phyloP scores from a whole-genome alignment of 2,113 vertebrate species.

The Myxocyprinus asiaticus region DNA sequence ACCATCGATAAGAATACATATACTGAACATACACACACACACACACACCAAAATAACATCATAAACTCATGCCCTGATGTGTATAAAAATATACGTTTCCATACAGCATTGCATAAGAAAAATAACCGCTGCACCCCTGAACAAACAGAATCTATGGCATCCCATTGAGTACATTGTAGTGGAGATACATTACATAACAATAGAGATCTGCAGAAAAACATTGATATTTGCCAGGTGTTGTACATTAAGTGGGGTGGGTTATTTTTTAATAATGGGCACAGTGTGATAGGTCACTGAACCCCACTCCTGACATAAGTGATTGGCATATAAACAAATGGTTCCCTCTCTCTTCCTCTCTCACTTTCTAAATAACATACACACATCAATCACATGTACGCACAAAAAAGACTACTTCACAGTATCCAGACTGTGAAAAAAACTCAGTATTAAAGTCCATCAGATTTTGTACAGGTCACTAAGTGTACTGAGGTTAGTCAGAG shows the following conservation, averaged over 20 bases:
- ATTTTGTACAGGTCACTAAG: constrained; percentile 45
- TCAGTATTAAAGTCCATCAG: constrained; percentile 40
- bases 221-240: constrained; percentile 32
- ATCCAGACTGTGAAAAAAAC: constrained; percentile 37
- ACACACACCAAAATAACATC: constrained; percentile 58
- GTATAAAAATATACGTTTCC: constrained; percentile 82
- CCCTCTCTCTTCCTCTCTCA: neutral
- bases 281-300: constrained; percentile 45
- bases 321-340: constrained; percentile 40
- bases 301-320: constrained; percentile 39
- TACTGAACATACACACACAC: constrained; percentile 56
- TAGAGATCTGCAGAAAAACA: constrained; percentile 68
- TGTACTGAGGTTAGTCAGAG: constrained; percentile 43
- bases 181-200: constrained; percentile 53
- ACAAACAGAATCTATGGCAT: constrained; percentile 50
- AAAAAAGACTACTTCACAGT: constrained; percentile 19
- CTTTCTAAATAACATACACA: constrained; percentile 2
- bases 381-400: neutral
- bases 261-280: constrained; percentile 36
- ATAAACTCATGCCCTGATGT: constrained; percentile 73
- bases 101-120: constrained; percentile 80
- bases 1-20: constrained; percentile 65
- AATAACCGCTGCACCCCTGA: constrained; percentile 60
- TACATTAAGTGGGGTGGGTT: constrained; percentile 24
- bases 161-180: constrained; percentile 39